Evolutionary conservation across 2,888 invertebrate species (phyloP).

Genomic region (Leucophora obtusa): DNA sequence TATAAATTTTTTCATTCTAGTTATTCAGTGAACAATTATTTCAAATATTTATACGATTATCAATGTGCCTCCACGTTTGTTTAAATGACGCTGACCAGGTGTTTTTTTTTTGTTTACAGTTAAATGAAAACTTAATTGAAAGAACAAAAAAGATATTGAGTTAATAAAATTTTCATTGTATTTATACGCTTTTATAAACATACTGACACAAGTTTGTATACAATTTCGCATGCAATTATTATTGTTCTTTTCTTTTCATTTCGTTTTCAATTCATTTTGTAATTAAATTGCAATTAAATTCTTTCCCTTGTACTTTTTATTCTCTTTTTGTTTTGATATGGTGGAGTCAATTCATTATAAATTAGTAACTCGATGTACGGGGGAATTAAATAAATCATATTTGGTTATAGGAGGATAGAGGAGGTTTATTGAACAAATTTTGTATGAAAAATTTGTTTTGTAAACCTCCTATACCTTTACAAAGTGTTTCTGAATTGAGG

Average conservation of each 20-base stretch:
- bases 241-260: slow-evolving; percentile 8
- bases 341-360: background rate
- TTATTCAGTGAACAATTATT: background rate
- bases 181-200: slow-evolving; percentile 10
- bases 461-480: too few species aligned
- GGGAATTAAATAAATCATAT: too few species aligned
- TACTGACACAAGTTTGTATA: slow-evolving; percentile 2
- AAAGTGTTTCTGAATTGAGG: too few species aligned
- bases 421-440: too few species aligned
- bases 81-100: slow-evolving; percentile 45
- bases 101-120: slow-evolving; percentile 19
- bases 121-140: slow-evolving; percentile 3
- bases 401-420: too few species aligned
- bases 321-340: too few species aligned
- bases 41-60: slow-evolving; percentile 25
- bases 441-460: too few species aligned
- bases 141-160: slow-evolving; percentile 20
- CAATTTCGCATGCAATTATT: background rate
- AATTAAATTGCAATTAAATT: slow-evolving; percentile 52
- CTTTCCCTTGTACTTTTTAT: background rate
- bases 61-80: background rate
- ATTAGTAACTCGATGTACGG: background rate
- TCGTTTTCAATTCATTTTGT: slow-evolving; percentile 12
- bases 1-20: slow-evolving; percentile 1
- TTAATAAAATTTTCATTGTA: slow-evolving; percentile 45